Evolutionary conservation across 1,140 invertebrate species (phyloP), one percentile per base, ranked within the genome.

Genomic region (Danaus plexippus): DNA sequence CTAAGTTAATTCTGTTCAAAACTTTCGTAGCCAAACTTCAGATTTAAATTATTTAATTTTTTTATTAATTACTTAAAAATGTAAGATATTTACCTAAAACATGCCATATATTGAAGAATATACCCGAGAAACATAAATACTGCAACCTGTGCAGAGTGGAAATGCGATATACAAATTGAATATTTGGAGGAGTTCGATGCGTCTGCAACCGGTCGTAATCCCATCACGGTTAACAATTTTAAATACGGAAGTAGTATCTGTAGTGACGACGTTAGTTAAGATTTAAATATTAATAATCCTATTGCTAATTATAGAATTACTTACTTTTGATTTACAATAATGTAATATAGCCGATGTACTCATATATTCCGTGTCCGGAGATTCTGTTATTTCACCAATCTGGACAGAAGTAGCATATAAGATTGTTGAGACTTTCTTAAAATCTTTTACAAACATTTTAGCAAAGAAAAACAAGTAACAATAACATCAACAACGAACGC

Each of bases 171-270:
- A 67, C 90, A 87, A 54, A 90, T 88, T 6, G 88, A 75, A 67
- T 83, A 88, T 66, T 87, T 89, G 41, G 89, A 89, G 46, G 87
- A 88, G 60, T 91, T 90, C 2, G 87, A 81, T 8, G 88, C 84
- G 59, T 93, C 91, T 22, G 88, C 88, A 9, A 92, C 88, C 9
- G 93, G 92, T 63, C 92, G 88, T 43, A 95, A 78, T 11, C 94
- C 93, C 84, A 94, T 93, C 12, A 94, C 84, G 40, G 90, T 91
- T 48, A 95, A 75, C 2, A 94, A 82, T 63, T 90, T 89, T 59
- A 94, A 85, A 77, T 94, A 95, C 1, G 94, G 93, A 18, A 89
- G 88, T 52, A 95, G 80, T 75, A 95, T 93, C 90, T 90, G 66
- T 69, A 88, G 80, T 18, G 18, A 59, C 61, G 5, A 32, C 1